Evolutionary conservation across 1,140 invertebrate species (phyloP), one percentile per base, ranked within the genome.

Genomic region (Drosophila pseudoobscura): DNA sequence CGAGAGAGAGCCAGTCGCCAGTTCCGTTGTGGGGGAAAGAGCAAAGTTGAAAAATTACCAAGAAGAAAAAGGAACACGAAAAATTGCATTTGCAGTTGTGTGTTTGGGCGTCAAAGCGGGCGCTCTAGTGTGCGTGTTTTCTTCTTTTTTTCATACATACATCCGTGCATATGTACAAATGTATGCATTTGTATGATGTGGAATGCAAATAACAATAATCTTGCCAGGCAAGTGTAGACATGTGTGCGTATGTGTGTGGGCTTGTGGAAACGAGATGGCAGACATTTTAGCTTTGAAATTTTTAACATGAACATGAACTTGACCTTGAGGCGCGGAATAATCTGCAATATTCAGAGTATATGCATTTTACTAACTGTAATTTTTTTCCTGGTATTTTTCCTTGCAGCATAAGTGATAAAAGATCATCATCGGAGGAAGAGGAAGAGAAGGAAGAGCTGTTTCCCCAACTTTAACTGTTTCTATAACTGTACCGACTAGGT

Each of bases 291-390:
- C 35, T 56, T 47, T 85, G 58, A 78, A 73, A 75, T 39, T 13
- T 80, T 61, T 64, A 73, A 78, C 74, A 75, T 77, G 75, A 77
- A 77, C 73, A 53, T 69, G 66, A 75, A 75, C 73, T 87, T 87
- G 82, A 88, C 82, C 82, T 87, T 87, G 78, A 71, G 49, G 46
- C 50, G 58, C 57, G 65, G 53, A 54, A 66, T 45, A 61, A 22
- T 62, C 49, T 46, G 56, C 24, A 53, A 15, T 43, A 45, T 59
- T 61, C 13, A 46, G 45, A 74, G 52, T 68, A 47, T 68, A 54
- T 55, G 26, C 24, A 13, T 53, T 5, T 17, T 63, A 72, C 49
- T 73, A 64, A 74, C 24, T 45, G 22, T 52, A 39, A 35, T 15
- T 44, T n/a, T n/a, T 53, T n/a, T 11, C 17, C 17, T 17, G 17